phyloP scores from a whole-genome alignment of 2,888 invertebrate species.

The Deilephila elpenor region DNA sequence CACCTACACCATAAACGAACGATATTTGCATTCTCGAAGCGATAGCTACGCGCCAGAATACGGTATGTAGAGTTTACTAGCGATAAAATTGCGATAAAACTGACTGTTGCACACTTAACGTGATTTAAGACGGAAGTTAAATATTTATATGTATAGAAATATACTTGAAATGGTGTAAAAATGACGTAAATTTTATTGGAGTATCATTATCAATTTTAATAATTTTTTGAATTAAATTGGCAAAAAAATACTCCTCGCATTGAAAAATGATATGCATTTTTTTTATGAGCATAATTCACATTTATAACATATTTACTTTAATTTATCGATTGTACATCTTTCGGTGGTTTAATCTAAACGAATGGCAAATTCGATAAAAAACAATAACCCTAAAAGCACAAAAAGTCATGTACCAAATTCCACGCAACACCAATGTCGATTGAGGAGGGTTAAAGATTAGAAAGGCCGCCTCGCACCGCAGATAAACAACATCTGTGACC shows the following conservation, averaged over 20 bases:
- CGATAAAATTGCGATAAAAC: conserved; percentile 34
- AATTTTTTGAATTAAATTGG: too few species aligned
- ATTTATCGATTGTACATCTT: too few species aligned
- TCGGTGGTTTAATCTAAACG: too few species aligned
- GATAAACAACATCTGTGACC: conserved; percentile 82
- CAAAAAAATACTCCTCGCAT: too few species aligned
- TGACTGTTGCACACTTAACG: conserved; percentile 30
- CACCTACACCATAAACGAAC: conserved; percentile 52
- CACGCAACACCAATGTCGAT: conserved; percentile 37
- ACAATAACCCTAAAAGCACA: neutral
- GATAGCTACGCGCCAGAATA: conserved; percentile 15
- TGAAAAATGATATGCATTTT: too few species aligned
- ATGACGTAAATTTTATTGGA: too few species aligned
- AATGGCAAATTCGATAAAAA: neutral
- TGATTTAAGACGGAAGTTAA: conserved; percentile 6
- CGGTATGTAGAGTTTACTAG: conserved; percentile 27
- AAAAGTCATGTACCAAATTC: conserved; percentile 33
- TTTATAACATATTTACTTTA: too few species aligned
- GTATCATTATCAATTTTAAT: too few species aligned
- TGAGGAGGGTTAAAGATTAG: conserved; percentile 63
- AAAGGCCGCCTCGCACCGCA: conserved; percentile 54
- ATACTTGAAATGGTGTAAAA: neutral
- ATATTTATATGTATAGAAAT: neutral
- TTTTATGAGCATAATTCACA: too few species aligned
- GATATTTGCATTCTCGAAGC: conserved; percentile 61